Evolutionary conservation across 2,888 invertebrate genomes (phyloP), one percentile per base, ranked within the genome.

Genomic region (Agapostemon virescens): DNA sequence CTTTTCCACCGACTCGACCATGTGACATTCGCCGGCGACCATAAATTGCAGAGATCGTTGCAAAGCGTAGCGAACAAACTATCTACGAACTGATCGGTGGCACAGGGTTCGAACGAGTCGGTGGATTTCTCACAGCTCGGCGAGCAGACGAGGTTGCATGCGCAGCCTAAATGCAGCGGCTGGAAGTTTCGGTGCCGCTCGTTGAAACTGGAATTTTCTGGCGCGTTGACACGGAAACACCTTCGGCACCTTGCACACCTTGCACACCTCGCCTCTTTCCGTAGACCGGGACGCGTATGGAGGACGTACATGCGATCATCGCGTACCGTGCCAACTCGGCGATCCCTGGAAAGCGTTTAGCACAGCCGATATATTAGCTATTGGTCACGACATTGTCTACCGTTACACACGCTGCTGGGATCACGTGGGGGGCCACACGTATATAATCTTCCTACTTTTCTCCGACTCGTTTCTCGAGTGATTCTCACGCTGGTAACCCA

Each of bases 371-470:
- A 89, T 87, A 91, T 91, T 89, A 91, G 89, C 90, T 89, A 90
- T 91, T 85, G 89, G 88, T 90, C 90, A 91, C 91, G 91, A 91
- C 89, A 91, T 87, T 90, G 88, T 90, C 90, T 90, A 91, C 90
- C 91, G 90, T 91, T 91, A 91, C 88, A 87, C 87, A 88, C 87
- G 82, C 77, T 82, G 78, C 77, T 85, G 87, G 84, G 86, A 89
- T 89, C 85, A 84, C 85, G 83, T 69, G 81, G 82, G 69, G 67
- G 84, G 74, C 70, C 77, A 81, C 79, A 82, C 79, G 72, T 86
- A 86, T 84, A 84, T 85, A 86, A 84, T 84, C 87, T 83, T 83
- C 84, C 82, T 75, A 81, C 87, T 86, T 87, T 83, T 86, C 84
- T 82, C 81, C 82, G 74, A 78, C 74, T 81, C 70, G 81, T 74